phyloP scores from a whole-genome alignment of 2,888 invertebrate genomes.

The Morpho deidamia region DNA sequence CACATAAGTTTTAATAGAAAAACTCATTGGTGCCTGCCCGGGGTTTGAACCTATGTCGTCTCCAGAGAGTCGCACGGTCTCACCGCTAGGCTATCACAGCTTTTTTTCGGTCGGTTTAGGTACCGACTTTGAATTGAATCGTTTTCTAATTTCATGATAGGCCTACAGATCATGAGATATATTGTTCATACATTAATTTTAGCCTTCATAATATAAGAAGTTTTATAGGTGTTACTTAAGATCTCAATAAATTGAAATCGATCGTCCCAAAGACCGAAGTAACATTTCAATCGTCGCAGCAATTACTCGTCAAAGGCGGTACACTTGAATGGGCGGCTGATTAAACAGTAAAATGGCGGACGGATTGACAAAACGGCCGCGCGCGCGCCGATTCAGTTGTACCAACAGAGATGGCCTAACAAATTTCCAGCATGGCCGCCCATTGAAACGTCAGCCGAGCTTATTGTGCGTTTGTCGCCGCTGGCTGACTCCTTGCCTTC shows the following conservation, averaged over 20 bases:
- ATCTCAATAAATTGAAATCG: slow-evolving; percentile 4
- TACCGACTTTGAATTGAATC: no score
- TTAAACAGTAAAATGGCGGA: slow-evolving; percentile 65
- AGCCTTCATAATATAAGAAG: no score
- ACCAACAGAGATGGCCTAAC: slow-evolving; percentile 43
- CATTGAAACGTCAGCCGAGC: slow-evolving; percentile 65
- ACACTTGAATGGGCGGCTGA: slow-evolving; percentile 69
- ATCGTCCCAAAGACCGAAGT: slow-evolving; percentile 14
- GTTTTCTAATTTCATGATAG: no score
- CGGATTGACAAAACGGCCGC: slow-evolving; percentile 73
- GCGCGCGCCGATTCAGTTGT: slow-evolving; percentile 50
- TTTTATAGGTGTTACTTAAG: neutral
- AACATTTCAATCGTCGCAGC: slow-evolving; percentile 66
- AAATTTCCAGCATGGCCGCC: slow-evolving; percentile 65
- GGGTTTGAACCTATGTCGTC: no score
- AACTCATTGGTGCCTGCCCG: no score
- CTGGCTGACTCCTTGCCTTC: slow-evolving; percentile 6
- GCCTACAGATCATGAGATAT: no score
- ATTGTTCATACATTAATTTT: no score
- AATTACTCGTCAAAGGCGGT: slow-evolving; percentile 76
- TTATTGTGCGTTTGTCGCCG: slow-evolving; percentile 59
- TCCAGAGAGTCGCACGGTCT: no score
- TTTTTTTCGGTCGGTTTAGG: no score
- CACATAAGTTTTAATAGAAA: no score
- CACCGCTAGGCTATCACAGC: no score